These are phyloP conservation scores for Aptenodytes forsteri DNA, from an alignment of 2,113 vertebrate genomes.

Conservation along the genomic window DNA sequence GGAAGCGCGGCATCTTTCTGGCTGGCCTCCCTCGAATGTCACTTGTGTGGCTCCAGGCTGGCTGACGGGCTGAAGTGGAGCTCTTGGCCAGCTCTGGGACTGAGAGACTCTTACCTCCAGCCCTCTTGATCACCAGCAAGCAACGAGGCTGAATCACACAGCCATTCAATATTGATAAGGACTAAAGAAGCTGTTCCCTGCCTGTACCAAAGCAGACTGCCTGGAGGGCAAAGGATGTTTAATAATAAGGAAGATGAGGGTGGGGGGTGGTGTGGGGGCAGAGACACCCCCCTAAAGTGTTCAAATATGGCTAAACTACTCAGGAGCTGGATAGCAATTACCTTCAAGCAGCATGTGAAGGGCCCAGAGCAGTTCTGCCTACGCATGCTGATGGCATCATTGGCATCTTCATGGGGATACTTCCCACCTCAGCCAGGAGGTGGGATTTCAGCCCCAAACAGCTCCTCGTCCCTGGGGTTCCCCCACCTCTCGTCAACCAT, in stretches of 20 bases:
- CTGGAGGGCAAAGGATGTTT: not conserved
- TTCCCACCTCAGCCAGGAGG: not conserved
- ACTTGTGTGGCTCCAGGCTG: not conserved
- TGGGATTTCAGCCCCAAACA: not conserved
- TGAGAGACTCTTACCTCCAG: not conserved
- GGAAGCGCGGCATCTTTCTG: not conserved
- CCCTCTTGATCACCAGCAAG: not conserved
- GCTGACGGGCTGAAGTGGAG: not conserved
- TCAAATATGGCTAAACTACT: not conserved
- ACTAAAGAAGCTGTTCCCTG: not conserved
- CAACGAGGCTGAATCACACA: not conserved
- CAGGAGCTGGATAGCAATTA: not conserved
- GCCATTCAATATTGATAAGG: not conserved
- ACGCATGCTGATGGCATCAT: rapidly evolving
- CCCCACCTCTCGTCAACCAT: not conserved
- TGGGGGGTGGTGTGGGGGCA: not conserved
- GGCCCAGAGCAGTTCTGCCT: not conserved
- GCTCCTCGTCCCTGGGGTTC: not conserved
- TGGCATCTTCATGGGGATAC: not conserved
- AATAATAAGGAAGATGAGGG: not conserved
- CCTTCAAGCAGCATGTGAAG: not conserved
- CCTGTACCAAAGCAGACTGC: not conserved
- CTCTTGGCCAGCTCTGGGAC: not conserved
- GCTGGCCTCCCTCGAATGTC: not conserved
- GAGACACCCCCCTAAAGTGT: not conserved